Evolutionary conservation across 2,113 vertebrate genomes (phyloP).

Genomic region (Irena cyanogastra): DNA sequence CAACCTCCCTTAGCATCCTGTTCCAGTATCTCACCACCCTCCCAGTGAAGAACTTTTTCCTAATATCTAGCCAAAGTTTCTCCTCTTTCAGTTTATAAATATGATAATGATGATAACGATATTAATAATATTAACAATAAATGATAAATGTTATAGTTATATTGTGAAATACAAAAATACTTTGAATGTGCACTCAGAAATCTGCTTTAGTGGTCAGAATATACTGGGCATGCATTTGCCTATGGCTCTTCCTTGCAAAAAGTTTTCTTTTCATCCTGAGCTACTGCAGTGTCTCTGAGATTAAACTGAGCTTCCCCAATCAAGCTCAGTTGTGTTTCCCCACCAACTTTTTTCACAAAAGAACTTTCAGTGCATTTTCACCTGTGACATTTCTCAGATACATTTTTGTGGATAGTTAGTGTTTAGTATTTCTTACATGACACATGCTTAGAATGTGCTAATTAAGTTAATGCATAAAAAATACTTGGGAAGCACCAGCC

Average conservation of each 20-base stretch:
- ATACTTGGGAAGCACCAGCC: not conserved
- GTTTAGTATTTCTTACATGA: not conserved
- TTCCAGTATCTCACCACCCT: not conserved
- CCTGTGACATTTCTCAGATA: not conserved
- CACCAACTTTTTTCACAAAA: not conserved
- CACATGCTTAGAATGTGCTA: not conserved
- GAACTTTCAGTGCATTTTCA: not conserved
- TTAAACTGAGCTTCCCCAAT: not conserved
- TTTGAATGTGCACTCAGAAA: not conserved
- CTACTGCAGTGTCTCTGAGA: not conserved
- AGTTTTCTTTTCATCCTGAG: not conserved
- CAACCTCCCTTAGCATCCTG: not conserved
- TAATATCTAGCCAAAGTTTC: not conserved
- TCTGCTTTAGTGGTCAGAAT: not conserved
- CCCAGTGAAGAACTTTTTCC: not conserved
- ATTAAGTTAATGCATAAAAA: not conserved
- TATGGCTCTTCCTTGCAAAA: not conserved
- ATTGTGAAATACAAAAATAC: not conserved
- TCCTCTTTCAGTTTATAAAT: not conserved
- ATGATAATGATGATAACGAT: not conserved
- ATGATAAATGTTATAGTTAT: not conserved
- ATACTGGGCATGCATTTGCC: not conserved
- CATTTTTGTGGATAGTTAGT: not conserved
- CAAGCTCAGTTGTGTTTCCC: not conserved
- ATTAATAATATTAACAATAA: not conserved